Evolutionary conservation across 2,113 vertebrate genomes (phyloP), one percentile per base, ranked within the genome.

Genomic region (Cynocephalus volans): DNA sequence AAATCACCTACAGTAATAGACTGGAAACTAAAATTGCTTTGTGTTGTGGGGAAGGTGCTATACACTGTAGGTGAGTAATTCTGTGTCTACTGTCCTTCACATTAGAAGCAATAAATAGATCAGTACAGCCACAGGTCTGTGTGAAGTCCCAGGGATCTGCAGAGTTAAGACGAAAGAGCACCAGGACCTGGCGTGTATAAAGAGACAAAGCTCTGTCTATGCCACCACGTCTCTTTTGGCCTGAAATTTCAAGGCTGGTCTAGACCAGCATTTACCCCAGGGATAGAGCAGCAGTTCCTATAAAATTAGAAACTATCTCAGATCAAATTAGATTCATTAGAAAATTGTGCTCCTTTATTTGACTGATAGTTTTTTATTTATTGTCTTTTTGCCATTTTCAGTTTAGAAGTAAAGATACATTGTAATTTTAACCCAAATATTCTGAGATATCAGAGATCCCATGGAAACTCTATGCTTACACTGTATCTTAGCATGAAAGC

Each of bases 401-500:
- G 17, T 73, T 95, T 58, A 48, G 3, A 81, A 48, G 52, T 13
- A 56, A 50, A 13, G n/a, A 72, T 7, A 26, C 6, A 21, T 8
- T 31, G 18, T n/a, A 15, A 13, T 90, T 93, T 93, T 24, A 86
- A 24, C 9, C 5, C 31, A 64, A n/a, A 41, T 70, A 41, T 33
- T 54, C 23, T 3, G 18, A 65, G 52, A 13, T 3, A 12, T n/a
- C 48, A 84, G 62, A 24, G n/a, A 80, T 24, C 4, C 23, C 64
- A 0, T 3, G 41, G 17, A 48, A n/a, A 70, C 0, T 0, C 28
- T n/a, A 36, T 14, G 17, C 14, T 69, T 13, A 1, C 0, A 62
- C 6, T 15, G 1, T 3, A 1, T 50, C 88, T 93, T 13, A 28
- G 50, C 31, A 1, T 2, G 18, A 54, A 19, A 21, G 1, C 11